phyloP scores from a whole-genome alignment of 2,888 invertebrate genomes.

The Alsophila aescularia region DNA sequence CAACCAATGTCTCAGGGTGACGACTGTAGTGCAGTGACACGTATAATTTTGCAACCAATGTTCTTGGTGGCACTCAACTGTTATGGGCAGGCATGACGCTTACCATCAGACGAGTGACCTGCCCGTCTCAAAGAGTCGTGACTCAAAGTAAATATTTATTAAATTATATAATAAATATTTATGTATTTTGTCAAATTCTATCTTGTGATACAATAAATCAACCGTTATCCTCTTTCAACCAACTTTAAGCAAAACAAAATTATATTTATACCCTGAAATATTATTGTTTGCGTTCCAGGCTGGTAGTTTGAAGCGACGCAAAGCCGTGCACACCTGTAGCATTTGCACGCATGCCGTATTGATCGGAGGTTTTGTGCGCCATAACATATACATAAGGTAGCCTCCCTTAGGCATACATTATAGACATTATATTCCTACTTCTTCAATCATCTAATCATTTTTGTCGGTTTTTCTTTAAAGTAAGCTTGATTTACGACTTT shows the following conservation, averaged over 20 bases:
- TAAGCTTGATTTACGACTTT: too few relatives aligned
- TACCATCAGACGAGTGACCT: too few relatives aligned
- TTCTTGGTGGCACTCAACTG: too few relatives aligned
- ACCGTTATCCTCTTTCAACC: not conserved
- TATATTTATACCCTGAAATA: not conserved
- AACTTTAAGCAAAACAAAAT: not conserved
- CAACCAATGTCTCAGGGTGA: too few relatives aligned
- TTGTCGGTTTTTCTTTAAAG: too few relatives aligned
- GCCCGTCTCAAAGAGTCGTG: too few relatives aligned
- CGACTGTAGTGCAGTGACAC: too few relatives aligned
- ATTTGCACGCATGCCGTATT: conserved; percentile 4
- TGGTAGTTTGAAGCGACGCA: not conserved
- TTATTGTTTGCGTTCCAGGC: not conserved
- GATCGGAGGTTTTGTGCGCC: conserved; percentile 3
- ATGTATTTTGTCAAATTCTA: not conserved
- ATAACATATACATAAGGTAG: not conserved
- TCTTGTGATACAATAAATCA: not conserved
- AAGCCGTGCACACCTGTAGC: conserved; percentile 28
- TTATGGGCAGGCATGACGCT: too few relatives aligned
- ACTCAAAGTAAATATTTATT: too few relatives aligned
- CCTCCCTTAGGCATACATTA: too few relatives aligned
- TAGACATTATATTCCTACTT: not conserved
- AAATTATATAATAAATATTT: not conserved
- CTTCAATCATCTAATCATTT: too few relatives aligned
- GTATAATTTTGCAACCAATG: too few relatives aligned